A percentile compares a stretch with the other conserved stretches of the same genome.
Conservation (phyloP, 2,113 vertebrate species). For the Stictonetta naevosa region DNA sequence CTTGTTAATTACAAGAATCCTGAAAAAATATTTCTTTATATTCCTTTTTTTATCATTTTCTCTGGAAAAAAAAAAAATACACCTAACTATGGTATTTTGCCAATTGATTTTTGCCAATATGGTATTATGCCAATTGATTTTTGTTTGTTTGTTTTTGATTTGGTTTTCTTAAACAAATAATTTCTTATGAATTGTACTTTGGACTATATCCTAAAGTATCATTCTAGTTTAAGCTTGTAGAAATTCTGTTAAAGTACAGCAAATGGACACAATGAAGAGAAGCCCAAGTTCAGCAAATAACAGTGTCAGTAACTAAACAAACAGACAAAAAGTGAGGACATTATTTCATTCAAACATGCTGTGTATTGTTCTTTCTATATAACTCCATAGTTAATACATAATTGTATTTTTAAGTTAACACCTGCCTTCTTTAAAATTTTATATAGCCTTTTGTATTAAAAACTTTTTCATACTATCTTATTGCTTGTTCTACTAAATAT, state of each 20-base stretch:
- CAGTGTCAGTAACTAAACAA: neutral
- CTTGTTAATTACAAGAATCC: neutral
- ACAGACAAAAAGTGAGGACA: neutral
- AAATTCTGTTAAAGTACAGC: neutral
- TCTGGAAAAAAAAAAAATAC: neutral
- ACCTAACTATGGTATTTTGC: neutral
- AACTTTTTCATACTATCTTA: neutral
- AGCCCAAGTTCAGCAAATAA: neutral
- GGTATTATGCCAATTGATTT: neutral
- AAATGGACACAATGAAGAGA: neutral
- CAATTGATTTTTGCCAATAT: neutral
- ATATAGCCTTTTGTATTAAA: neutral
- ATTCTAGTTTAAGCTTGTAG: neutral
- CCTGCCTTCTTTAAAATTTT: neutral
- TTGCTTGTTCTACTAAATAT: neutral
- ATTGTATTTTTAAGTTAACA: neutral
- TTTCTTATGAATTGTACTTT: neutral
- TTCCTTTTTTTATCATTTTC: neutral
- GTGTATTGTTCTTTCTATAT: neutral
- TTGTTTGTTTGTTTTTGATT: no score
- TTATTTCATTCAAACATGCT: neutral
- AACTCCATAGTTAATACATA: neutral
- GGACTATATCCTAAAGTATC: neutral
- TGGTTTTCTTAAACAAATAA: neutral
- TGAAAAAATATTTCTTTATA: neutral